A percentile compares a stretch with the other conserved stretches of the same genome.
Conservation (phyloP, 2,113 vertebrate species). For the Nerophis lumbriciformis region DNA sequence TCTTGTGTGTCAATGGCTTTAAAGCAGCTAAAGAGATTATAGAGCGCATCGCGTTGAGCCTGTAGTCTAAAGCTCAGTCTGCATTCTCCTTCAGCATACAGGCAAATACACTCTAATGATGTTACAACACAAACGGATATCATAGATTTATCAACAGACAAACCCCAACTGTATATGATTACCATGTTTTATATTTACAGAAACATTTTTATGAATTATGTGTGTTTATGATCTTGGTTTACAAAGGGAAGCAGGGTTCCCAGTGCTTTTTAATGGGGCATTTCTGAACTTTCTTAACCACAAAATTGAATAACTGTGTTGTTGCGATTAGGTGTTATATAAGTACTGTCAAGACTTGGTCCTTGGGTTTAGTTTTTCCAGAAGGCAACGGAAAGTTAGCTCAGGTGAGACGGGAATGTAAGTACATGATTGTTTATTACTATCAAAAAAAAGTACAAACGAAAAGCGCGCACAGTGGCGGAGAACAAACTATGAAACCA, state of each 20-base stretch:
- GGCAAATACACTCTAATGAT: conserved; percentile 42
- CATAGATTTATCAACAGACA: conserved; percentile 29
- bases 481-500: no score
- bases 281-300: conserved; percentile 3
- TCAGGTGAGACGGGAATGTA: no score
- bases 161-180: not conserved
- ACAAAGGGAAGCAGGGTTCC: not conserved
- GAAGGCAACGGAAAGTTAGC: no score
- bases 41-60: conserved; percentile 39
- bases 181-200: not conserved
- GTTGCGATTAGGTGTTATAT: not conserved
- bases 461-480: no score
- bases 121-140: conserved; percentile 18
- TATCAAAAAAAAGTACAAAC: no score
- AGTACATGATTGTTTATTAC: no score
- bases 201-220: conserved; percentile 1
- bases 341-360: no score
- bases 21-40: conserved; percentile 53
- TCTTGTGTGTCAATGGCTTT: conserved; percentile 56
- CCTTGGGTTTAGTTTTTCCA: no score
- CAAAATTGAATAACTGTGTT: not conserved
- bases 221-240: not conserved
- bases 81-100: conserved; percentile 27
- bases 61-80: conserved; percentile 42
- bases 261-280: not conserved